Conservation (phyloP, 1,140 invertebrate species). For the Fopius arisanus region DNA sequence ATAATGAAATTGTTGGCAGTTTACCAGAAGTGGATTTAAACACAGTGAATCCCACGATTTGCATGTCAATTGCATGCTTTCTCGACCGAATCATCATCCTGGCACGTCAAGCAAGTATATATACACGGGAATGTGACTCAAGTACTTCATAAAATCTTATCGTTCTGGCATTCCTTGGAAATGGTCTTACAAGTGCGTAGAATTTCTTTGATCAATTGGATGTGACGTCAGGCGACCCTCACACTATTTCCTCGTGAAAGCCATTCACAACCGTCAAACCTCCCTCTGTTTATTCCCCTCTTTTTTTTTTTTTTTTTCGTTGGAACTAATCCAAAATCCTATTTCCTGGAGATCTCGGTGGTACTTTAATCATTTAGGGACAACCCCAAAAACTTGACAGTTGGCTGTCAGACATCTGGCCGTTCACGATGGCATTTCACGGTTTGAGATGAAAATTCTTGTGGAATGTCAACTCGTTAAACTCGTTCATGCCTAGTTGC, state of each 20-base stretch:
- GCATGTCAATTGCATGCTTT: constrained; percentile 24
- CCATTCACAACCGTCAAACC: background rate
- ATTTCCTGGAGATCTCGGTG: background rate
- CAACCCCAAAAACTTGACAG: too few species aligned
- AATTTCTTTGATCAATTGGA: background rate
- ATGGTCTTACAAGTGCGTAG: constrained; percentile 1
- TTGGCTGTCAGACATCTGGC: background rate
- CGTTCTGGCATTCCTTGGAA: background rate
- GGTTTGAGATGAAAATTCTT: background rate
- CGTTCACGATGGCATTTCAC: background rate
- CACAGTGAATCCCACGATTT: background rate
- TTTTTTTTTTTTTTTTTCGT: background rate
- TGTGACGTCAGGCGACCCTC: background rate
- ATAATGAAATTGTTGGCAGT: constrained; percentile 19
- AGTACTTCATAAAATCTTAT: background rate
- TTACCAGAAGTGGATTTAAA: background rate
- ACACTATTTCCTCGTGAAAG: background rate
- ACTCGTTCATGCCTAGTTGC: background rate
- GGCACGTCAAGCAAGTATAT: background rate
- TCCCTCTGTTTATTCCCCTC: background rate
- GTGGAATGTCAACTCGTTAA: background rate
- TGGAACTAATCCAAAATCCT: background rate
- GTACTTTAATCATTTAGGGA: background rate
- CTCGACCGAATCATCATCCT: constrained; percentile 21
- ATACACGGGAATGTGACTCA: background rate